Evolutionary conservation across 2,888 invertebrate species (phyloP).

Genomic region (Heliconius cydno): DNA sequence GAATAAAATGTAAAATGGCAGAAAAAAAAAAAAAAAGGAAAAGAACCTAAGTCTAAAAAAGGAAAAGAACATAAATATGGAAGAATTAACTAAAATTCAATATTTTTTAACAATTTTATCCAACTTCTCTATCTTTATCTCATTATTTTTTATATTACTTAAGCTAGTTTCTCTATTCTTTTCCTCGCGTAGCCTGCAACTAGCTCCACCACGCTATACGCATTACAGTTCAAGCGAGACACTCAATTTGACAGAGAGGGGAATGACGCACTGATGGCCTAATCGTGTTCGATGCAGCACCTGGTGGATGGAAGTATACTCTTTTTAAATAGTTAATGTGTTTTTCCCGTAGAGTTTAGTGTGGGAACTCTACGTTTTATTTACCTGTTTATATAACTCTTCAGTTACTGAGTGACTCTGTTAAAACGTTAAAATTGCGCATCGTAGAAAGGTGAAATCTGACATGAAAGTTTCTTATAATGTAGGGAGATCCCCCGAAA

Average conservation of each 20-base stretch:
- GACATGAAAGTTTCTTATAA: no score
- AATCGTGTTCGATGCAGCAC: constrained; percentile 81
- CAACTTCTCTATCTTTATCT: background rate
- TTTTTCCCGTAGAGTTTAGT: background rate
- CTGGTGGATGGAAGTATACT: constrained; percentile 65
- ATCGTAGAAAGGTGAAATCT: no score
- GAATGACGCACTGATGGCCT: constrained; percentile 72
- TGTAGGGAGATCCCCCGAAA: no score
- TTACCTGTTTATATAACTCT: no score
- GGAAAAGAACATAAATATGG: no score
- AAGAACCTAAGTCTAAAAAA: no score
- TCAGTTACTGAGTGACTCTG: no score
- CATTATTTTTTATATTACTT: background rate
- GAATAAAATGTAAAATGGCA: no score
- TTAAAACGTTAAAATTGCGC: no score
- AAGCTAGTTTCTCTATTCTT: background rate
- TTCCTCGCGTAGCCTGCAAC: constrained; percentile 36
- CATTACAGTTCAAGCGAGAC: constrained; percentile 62
- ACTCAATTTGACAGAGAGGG: constrained; percentile 71
- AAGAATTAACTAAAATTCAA: no score
- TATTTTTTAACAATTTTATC: background rate
- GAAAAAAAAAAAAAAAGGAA: no score
- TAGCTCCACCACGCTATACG: constrained; percentile 37
- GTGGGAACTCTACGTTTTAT: no score
- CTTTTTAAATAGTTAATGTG: constrained; percentile 49